Base-by-base conservation (phyloP, 64 coral and sea anemone genomes). In the Cladopsammia gracilis region DNA sequence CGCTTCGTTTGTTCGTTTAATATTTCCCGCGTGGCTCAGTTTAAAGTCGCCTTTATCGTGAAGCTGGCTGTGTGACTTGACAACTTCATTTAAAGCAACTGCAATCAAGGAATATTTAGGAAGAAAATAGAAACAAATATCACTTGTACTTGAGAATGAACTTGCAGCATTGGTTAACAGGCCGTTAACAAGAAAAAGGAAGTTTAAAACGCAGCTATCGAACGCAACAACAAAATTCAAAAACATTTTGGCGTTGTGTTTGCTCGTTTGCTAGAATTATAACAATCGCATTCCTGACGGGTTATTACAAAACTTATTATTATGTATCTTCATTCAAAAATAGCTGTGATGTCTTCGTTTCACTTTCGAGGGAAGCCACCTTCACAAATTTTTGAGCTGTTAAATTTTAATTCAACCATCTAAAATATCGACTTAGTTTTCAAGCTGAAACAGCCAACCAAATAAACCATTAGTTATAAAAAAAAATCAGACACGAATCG, bases 261-360 rank as follows among this genome's bases (percentile, higher is more conserved):
- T 19, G 3, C 8, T 48, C 62, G 45, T 68, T 62, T 22, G 57
- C 15, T 44, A 84, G 62, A 51, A 49, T 48, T 19, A 84, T 18
- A 48, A 68, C 60, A 49, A 84, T 67, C 45, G 16, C 58, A 48
- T 62, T 65, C 15, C 62, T 84, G 62, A 84, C 60, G 64, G 67
- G 78, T 64, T 84, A 48, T 50, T 18, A 22, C 14, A 64, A 64
- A 65, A 82, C 59, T 82, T 64, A 82, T 84, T 67, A 84, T 84
- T 50, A 67, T 84, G 80, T 68, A 20, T 68, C 51, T 84, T 84
- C 62, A 84, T 84, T 84, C 62, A 66, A 84, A 82, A 84, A 50
- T 84, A 67, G 43, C 80, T 67, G 61, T 84, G 61, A 84, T 84
- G 80, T 24, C 8, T 66, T 84, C 11, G 80, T 84, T 84, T 84